Conservation (phyloP, 2,888 invertebrate species). For the Erebia palarica region DNA sequence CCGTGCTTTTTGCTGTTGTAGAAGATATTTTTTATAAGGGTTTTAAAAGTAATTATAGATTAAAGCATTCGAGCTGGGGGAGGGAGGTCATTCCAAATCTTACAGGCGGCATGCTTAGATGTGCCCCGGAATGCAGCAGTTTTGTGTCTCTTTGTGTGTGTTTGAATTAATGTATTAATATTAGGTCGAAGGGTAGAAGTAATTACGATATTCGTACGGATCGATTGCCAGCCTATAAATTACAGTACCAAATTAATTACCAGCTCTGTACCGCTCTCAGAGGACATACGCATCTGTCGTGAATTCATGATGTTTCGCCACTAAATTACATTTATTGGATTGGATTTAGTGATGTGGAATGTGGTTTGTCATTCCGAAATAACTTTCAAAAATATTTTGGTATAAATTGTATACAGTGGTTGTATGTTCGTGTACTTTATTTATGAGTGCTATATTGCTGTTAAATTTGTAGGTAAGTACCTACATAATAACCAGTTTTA, state of each 20-base stretch:
- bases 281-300: slow-evolving; percentile 31
- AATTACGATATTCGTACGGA: slow-evolving; percentile 30
- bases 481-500: too few relatives aligned
- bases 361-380: neutral
- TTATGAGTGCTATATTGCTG: too few relatives aligned
- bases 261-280: slow-evolving; percentile 29
- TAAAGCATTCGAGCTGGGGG: too few relatives aligned
- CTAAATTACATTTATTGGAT: slow-evolving; percentile 35
- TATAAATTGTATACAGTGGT: neutral
- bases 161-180: too few relatives aligned
- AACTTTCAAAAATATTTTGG: neutral
- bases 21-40: too few relatives aligned
- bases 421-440: neutral
- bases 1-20: too few relatives aligned
- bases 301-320: slow-evolving; percentile 31
- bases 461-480: too few relatives aligned
- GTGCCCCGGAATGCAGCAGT: too few relatives aligned
- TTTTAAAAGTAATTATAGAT: too few relatives aligned
- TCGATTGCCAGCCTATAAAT: slow-evolving; percentile 61
- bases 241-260: slow-evolving; percentile 59
- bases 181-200: slow-evolving; percentile 7
- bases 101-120: too few relatives aligned
- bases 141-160: too few relatives aligned
- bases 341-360: slow-evolving; percentile 7
- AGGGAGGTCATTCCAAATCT: too few relatives aligned